Percentiles rank a stretch among this genome's conserved stretches.
Evolutionary conservation across 1,140 invertebrate species (phyloP).

Genomic region (Helicoverpa armigera): DNA sequence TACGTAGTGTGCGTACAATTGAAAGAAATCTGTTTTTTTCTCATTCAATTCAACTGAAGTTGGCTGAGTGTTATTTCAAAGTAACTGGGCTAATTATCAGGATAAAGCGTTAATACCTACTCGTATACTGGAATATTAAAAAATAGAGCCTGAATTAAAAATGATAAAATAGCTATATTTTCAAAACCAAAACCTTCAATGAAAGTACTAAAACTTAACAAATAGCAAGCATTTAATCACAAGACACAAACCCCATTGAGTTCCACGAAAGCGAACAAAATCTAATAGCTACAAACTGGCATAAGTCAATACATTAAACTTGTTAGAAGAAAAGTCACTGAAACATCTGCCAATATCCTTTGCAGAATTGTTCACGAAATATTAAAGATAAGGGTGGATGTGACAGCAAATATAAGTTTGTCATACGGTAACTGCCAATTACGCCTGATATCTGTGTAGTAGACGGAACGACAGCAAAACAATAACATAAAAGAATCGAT

Average conservation of each 20-base stretch:
- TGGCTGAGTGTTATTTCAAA: no score
- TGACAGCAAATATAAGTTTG: conserved; percentile 54
- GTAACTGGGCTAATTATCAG: no score
- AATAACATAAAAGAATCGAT: conserved; percentile 83
- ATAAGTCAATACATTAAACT: conserved; percentile 47
- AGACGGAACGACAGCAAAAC: conserved; percentile 76
- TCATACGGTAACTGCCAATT: conserved; percentile 69
- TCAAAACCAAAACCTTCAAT: background rate
- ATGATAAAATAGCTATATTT: no score
- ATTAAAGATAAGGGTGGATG: conserved; percentile 49
- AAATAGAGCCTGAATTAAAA: no score
- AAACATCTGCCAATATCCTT: conserved; percentile 32
- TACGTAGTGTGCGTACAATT: no score
- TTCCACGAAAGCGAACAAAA: conserved; percentile 15
- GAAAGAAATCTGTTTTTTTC: no score
- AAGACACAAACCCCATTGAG: conserved; percentile 9
- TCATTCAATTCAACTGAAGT: no score
- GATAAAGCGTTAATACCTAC: no score
- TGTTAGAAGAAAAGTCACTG: conserved; percentile 39
- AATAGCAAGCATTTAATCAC: background rate
- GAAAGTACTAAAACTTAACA: background rate
- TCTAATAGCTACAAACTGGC: conserved; percentile 31
- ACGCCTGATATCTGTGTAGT: conserved; percentile 67
- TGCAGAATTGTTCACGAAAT: conserved; percentile 20
- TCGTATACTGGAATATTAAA: no score